phyloP scores from a whole-genome alignment of 2,888 invertebrate genomes.

The Thera obeliscata region DNA sequence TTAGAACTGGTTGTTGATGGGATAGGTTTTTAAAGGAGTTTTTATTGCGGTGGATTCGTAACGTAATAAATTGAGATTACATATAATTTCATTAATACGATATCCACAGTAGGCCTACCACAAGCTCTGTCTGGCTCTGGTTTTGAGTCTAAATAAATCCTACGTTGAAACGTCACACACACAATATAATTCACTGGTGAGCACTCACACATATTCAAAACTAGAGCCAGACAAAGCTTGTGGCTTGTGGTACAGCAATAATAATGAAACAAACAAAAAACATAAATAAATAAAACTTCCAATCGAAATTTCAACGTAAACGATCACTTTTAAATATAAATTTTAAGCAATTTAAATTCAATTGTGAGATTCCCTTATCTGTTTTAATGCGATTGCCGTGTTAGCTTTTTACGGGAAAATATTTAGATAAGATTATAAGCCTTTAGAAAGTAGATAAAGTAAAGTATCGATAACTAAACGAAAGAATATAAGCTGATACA shows the following conservation, averaged over 20 bases:
- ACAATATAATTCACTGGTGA: no score
- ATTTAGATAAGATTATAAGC: constrained; percentile 29
- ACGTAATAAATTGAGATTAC: constrained; percentile 16
- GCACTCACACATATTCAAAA: no score
- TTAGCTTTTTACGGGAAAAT: constrained; percentile 30
- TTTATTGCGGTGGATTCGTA: constrained; percentile 9
- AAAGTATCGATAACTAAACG: constrained; percentile 19
- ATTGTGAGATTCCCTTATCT: constrained; percentile 30
- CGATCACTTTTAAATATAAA: constrained; percentile 5
- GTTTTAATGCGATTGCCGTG: constrained; percentile 39
- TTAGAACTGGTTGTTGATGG: constrained; percentile 50
- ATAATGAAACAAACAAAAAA: background rate
- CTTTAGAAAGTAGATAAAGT: constrained; percentile 20
- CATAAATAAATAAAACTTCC: background rate
- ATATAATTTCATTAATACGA: constrained; percentile 20
- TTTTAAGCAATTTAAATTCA: constrained; percentile 23
- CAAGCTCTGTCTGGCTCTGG: no score
- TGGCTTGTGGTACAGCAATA: background rate
- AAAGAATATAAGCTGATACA: background rate
- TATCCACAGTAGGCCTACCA: background rate
- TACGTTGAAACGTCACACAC: no score
- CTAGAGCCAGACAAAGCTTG: no score
- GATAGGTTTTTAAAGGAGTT: constrained; percentile 21
- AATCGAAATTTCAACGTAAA: constrained; percentile 5
- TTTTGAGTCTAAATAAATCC: no score